Base-by-base conservation (phyloP, 2,113 vertebrate genomes). In the Callaeas wilsoni region DNA sequence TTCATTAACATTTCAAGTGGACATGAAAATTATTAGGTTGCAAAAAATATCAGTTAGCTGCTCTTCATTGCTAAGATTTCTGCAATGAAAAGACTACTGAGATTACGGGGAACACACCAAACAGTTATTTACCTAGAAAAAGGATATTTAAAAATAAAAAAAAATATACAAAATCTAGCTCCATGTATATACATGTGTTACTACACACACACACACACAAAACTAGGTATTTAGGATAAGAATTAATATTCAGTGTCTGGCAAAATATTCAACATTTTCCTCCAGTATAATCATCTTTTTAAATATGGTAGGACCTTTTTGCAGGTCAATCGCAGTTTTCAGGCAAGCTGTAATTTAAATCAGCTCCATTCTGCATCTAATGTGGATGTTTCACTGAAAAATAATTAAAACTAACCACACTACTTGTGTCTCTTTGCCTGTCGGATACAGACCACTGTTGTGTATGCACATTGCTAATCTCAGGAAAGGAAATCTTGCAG, bases 301-400 rank as follows among this genome's bases (percentile, higher is more conserved):
- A 97, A 96, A 87, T 32, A 42, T 44, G 52, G 52, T 93, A 81
- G 37, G 78, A 96, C 59, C 89, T 96, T 96, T 97, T 75, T 85
- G 67, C 80, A 96, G 95, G 91, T 94, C 96, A 94, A 73, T 92
- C 87, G 87, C 76, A 95, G 89, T 89, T 97, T 96, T 88, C 87
- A 94, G 93, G 77, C 64, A 95, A 95, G 93, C 90, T 94, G 63
- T 95, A 97, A 96, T 97, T 96, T 93, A 97, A 97, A 97, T 96
- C 89, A 97, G 57, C 74, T 94, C 94, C 47, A 62, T 97, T 90
- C 84, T 71, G 65, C 69, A 96, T 93, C 29, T 88, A 74, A 92
- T 95, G 87, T 33, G 70, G 55, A 83, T 76, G 42, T 88, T 96
- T 95, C 73, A n/a, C 53, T 95, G 90, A 70, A 88, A 94, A 97